These are phyloP conservation scores for Drosophila trapezifrons DNA, from an alignment of 1,140 invertebrate genomes.

Conservation along the genomic window DNA sequence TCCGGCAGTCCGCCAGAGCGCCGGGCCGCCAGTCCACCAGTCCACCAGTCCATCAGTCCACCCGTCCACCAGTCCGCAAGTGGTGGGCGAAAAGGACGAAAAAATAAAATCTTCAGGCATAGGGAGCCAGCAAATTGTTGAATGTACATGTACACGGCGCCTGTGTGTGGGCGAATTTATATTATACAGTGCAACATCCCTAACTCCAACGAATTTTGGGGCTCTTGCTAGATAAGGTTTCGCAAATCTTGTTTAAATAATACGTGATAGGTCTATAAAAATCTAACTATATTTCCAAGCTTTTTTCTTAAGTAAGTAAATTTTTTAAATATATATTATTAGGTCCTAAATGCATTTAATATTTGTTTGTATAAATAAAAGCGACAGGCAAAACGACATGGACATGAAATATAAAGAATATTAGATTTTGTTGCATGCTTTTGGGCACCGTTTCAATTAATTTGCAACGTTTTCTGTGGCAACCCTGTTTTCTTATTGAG, in stretches of 20 bases:
- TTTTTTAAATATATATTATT: too few species aligned
- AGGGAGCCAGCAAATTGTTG: slow-evolving; percentile 79
- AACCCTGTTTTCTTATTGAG: too few species aligned
- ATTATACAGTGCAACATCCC: slow-evolving; percentile 32
- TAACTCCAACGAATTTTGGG: background rate
- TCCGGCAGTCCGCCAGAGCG: slow-evolving; percentile 30
- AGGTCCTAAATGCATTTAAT: too few species aligned
- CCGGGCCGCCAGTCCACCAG: slow-evolving; percentile 1
- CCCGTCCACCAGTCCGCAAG: slow-evolving; percentile 29
- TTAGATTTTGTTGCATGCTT: too few species aligned
- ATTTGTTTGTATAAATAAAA: too few species aligned
- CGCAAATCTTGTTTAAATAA: background rate
- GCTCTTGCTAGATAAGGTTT: background rate
- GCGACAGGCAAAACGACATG: too few species aligned
- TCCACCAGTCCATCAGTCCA: slow-evolving; percentile 3
- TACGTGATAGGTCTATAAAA: background rate
- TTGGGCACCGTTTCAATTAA: too few species aligned
- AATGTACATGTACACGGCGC: slow-evolving; percentile 62
- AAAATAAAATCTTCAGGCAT: slow-evolving; percentile 63
- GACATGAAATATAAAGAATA: too few species aligned
- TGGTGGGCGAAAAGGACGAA: slow-evolving; percentile 64
- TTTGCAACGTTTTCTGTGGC: too few species aligned
- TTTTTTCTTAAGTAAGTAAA: too few species aligned
- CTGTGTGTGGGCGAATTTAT: slow-evolving; percentile 56
- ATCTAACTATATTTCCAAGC: too few species aligned